Evolutionary conservation across 2,888 invertebrate genomes (phyloP), one percentile per base, ranked within the genome.

Genomic region (Argyra leucocephala): DNA sequence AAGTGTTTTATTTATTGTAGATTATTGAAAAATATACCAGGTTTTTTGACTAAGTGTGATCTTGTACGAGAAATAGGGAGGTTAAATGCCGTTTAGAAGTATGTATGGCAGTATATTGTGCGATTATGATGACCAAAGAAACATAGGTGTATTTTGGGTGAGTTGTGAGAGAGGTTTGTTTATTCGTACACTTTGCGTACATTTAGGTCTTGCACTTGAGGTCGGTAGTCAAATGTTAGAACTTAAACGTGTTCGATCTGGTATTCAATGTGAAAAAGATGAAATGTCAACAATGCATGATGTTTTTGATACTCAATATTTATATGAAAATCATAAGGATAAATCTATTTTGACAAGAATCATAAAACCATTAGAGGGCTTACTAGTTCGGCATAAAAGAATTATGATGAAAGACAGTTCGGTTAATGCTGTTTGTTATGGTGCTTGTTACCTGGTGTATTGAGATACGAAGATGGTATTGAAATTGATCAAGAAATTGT

Each of bases 81-180:
- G 99, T 71, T 98, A 99, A 76, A 83, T 99, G 4, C 86, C 99
- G 74, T 93, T 99, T 15, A 86, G 99, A 67, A 93, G 93, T 12
- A 93, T 99, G 0, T 99, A 97, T 76, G 94, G 98, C 73, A 93
- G 90, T 75, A 94, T 94, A 81, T 82, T 98, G 63, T 77, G 92
- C 15, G 96, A 97, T 75, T 98, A 89, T 78, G 93, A 97, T 76
- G 83, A 86, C 63, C 87, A 89, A 67, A 85, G 87, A 62, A 93
- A 94, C 79, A 88, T 92, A 81, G 94, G 96, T 74, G 90, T 97
- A 61, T 93, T 96, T 81, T 97, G 94, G 96, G 91, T 97, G 70
- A 95, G 92, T 78, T 99, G 99, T 77, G 98, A 99, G 79, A 98
- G 99, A 63, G 99, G 99, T 65, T 98, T 99, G 0, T 99, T 99